Evolutionary conservation across 2,113 vertebrate species (phyloP).

Genomic region (Gymnorhina tibicen): DNA sequence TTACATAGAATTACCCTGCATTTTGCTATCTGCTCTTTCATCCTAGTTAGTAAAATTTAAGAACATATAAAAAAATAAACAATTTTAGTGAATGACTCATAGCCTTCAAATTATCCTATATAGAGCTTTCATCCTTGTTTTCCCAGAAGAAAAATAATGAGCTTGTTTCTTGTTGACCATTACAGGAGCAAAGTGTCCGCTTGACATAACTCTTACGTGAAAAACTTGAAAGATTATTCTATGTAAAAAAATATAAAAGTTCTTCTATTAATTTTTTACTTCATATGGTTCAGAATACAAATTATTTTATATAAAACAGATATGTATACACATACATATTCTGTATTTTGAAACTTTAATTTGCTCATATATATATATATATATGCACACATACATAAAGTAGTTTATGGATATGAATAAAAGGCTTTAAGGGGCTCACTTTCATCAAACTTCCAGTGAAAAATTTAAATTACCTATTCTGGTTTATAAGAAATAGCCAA

Average conservation of each 20-base stretch:
- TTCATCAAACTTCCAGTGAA: background rate
- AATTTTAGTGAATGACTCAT: background rate
- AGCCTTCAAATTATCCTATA: background rate
- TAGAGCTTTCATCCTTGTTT: background rate
- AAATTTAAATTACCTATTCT: background rate
- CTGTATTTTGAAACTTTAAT: background rate
- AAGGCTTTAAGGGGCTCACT: background rate
- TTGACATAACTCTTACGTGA: background rate
- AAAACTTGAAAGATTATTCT: background rate
- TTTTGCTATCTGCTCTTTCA: constrained; percentile 1
- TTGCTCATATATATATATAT: background rate
- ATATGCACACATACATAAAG: background rate
- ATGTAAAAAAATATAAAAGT: background rate
- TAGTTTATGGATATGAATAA: background rate
- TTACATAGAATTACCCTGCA: background rate
- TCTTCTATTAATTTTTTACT: background rate
- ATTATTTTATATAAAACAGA: background rate
- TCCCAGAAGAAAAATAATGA: background rate
- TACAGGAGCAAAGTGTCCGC: background rate
- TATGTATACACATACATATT: background rate
- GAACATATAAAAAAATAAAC: background rate
- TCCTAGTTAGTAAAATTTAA: background rate
- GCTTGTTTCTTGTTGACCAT: background rate
- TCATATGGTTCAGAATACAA: background rate
- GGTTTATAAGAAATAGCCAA: background rate